Evolutionary conservation across 2,113 vertebrate species (phyloP).

Genomic region (Aramus guarauna): DNA sequence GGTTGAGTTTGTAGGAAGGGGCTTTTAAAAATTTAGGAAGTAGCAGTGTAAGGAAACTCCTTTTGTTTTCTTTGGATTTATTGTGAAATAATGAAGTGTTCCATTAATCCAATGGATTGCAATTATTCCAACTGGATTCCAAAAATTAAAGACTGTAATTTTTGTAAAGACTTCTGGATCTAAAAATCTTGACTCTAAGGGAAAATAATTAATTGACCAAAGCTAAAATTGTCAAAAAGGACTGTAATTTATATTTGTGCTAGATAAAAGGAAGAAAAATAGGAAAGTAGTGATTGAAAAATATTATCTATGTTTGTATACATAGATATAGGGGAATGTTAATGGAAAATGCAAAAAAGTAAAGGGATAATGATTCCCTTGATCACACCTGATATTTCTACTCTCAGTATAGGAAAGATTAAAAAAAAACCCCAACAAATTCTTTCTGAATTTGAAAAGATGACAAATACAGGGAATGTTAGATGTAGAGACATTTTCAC

Average conservation of each 20-base stretch:
- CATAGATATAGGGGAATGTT: background rate
- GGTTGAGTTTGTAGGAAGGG: background rate
- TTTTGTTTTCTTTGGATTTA: background rate
- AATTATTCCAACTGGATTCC: background rate
- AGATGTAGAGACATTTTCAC: background rate
- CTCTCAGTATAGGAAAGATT: background rate
- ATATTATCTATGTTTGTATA: background rate
- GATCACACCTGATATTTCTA: background rate
- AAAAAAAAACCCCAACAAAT: background rate
- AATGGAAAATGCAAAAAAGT: background rate
- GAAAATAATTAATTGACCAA: background rate
- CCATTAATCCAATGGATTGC: background rate
- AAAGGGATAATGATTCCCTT: background rate
- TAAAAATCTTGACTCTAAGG: background rate
- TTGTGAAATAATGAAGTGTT: background rate
- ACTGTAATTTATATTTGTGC: background rate
- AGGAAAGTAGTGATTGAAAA: background rate
- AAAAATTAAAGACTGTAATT: background rate
- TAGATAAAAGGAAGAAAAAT: background rate
- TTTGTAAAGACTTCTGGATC: background rate
- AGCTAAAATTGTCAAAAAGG: background rate
- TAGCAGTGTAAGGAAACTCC: background rate
- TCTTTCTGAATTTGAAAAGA: background rate
- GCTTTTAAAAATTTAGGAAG: background rate
- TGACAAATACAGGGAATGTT: background rate